Evolutionary conservation across 53 echinoderm and acorn worm species (phyloP), one percentile per base, ranked within the genome.

Genomic region (Actinopyga echinites): DNA sequence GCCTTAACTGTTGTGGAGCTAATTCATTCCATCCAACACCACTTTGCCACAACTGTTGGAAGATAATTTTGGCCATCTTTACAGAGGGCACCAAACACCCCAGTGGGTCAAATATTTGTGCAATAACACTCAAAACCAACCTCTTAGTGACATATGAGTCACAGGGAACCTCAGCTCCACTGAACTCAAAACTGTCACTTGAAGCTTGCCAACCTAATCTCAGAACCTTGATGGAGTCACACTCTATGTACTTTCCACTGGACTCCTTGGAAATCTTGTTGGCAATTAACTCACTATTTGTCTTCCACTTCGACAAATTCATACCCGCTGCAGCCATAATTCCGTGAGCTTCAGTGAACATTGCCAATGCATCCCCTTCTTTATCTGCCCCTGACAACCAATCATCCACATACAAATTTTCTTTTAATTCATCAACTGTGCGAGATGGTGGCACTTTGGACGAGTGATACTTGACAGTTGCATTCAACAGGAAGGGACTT

Each of bases 351-450:
- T 63, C 64, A 12, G 64, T 63, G 64, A 63, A 63, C 64, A 63
- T 63, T 19, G 15, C 64, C 20, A 13, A 63, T 19, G 64, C 64
- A 21, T 63, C 64, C 20, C 20, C 23, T 63, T 63, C 64, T 21
- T 24, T 63, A 23, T 63, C 64, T 21, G 15, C 64, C 19, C 65
- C 65, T 11, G 65, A 29, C 32, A 65, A 65, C 65, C 65, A 65
- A 65, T 65, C 65, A 65, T 65, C 8, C 32, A 65, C 65, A 31
- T 65, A 65, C 65, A 65, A 11, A 31, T 65, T 65, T 25, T 65
- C 65, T 29, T 3, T 37, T 7, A 37, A 37, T 7, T 37, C 37
- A 37, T 37, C 37, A 37, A 37, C 37, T 37, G 37, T 37, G 7
- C 7, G 37, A 3, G 37, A 37, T 5, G 37, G 37, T 5, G 58